Percentiles rank a stretch among this genome's conserved stretches.
Evolutionary conservation across 2,797 vertebrate genomes (phyloP).

Genomic region (Alfaro cultratus): DNA sequence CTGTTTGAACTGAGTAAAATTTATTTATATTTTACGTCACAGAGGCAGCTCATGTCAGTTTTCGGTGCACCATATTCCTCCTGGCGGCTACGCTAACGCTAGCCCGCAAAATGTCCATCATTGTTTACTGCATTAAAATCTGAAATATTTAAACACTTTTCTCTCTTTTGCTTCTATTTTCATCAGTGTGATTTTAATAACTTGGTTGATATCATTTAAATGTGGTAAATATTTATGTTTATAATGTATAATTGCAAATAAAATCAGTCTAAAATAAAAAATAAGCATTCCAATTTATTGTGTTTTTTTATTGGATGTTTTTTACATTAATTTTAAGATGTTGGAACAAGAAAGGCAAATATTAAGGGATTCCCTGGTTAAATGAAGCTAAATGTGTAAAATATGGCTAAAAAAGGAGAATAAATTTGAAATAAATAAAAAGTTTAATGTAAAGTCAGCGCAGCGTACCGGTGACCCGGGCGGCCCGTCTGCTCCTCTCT

Average conservation of each 20-base stretch:
- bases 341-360: not conserved
- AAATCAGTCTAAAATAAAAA: not conserved
- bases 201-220: not conserved
- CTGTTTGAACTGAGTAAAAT: too few relatives aligned
- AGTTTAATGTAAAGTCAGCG: not conserved
- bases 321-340: not conserved
- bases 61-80: too few relatives aligned
- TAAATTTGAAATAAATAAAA: not conserved
- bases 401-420: not conserved
- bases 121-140: not conserved
- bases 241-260: not conserved
- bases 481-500: conserved; percentile 76
- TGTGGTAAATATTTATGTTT: too few relatives aligned
- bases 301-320: not conserved
- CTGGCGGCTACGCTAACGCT: too few relatives aligned
- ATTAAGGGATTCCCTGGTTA: not conserved
- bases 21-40: too few relatives aligned
- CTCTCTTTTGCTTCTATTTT: not conserved
- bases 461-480: conserved; percentile 81
- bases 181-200: not conserved
- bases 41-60: too few relatives aligned
- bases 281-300: not conserved
- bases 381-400: not conserved
- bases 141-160: not conserved
- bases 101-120: not conserved